Evolutionary conservation across 2,797 vertebrate species (phyloP), one percentile per base, ranked within the genome.

Genomic region (Gymnocypris eckloni): DNA sequence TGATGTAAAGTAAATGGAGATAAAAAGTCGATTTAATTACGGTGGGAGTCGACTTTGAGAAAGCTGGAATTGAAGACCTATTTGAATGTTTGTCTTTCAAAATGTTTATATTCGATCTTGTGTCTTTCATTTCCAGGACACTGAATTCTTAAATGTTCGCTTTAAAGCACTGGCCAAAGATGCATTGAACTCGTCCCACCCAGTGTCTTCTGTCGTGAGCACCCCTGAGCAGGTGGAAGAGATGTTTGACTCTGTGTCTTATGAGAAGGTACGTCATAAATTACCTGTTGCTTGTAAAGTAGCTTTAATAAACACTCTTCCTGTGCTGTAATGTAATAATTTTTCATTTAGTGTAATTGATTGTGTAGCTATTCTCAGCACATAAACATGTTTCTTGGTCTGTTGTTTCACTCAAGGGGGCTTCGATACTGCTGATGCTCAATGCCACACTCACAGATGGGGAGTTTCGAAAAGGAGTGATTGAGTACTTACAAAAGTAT

Each of bases 161-260:
- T 97, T 98, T 91, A 95, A 94, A 93, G 96, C 95, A 33, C 90
- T 99, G 94, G 95, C 92, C 88, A 97, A 96, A 91, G 98, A 99
- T 92, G 94, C 97, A 1, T 91, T 99, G 79, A 98, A 97, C 93
- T 97, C 97, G 8, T 97, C 98, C 86, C 98, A 96, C 73, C 90
- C 98, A 12, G 94, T 99, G 59, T 98, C 97, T 1, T 92, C 96
- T 25, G 87, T 94, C 64, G 97, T 97, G 87, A 94, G 95, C 33
- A 95, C 96, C 25, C 93, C 96, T 59, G 96, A 97, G 79, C 96
- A 99, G 93, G 97, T 99, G 87, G 96, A 96, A 86, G 97, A 98
- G 94, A 99, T 99, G 97, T 99, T 99, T 95, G 98, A 99, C 94
- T 94, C 94, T 0, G 94, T 99, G 90, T 98, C 97, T 28, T 99